A percentile compares a stretch with the other conserved stretches of the same genome.
phyloP scores from a whole-genome alignment of 2,888 invertebrate genomes.

The Thymelicus lineola region DNA sequence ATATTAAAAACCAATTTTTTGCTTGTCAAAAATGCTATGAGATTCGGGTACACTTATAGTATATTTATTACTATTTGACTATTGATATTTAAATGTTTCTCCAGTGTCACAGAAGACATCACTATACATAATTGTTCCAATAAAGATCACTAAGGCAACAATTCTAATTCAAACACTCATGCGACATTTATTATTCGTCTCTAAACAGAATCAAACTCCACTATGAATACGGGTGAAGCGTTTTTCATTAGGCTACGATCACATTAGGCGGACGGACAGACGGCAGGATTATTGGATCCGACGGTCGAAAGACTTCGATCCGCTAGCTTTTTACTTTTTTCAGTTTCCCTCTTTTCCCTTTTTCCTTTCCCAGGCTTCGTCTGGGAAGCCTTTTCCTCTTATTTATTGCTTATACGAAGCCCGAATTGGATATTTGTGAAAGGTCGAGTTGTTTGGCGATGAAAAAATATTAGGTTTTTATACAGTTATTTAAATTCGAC shows the following conservation, averaged over 20 bases:
- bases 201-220: constrained; percentile 14
- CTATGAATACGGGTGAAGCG: constrained; percentile 63
- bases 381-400: constrained; percentile 84
- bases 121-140: too few relatives aligned
- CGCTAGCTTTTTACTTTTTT: constrained; percentile 72
- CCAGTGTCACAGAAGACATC: too few relatives aligned
- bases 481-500: constrained; percentile 39
- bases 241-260: constrained; percentile 85
- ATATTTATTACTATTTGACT: too few relatives aligned
- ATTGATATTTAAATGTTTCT: too few relatives aligned
- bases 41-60: too few relatives aligned
- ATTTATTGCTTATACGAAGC: constrained; percentile 85
- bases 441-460: constrained; percentile 73
- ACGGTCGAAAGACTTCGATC: constrained; percentile 84
- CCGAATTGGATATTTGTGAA: constrained; percentile 83
- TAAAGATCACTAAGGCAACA: too few relatives aligned
- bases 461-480: constrained; percentile 67
- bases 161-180: too few relatives aligned
- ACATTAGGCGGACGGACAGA: constrained; percentile 84
- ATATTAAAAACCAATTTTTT: too few relatives aligned
- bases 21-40: too few relatives aligned
- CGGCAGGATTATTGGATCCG: constrained; percentile 84
- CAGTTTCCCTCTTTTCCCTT: constrained; percentile 46
- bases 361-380: constrained; percentile 67
- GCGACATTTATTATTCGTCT: background rate